Evolutionary conservation across 2,797 vertebrate genomes (phyloP), one percentile per base, ranked within the genome.

Genomic region (Sternarchorhynchus goeldii): DNA sequence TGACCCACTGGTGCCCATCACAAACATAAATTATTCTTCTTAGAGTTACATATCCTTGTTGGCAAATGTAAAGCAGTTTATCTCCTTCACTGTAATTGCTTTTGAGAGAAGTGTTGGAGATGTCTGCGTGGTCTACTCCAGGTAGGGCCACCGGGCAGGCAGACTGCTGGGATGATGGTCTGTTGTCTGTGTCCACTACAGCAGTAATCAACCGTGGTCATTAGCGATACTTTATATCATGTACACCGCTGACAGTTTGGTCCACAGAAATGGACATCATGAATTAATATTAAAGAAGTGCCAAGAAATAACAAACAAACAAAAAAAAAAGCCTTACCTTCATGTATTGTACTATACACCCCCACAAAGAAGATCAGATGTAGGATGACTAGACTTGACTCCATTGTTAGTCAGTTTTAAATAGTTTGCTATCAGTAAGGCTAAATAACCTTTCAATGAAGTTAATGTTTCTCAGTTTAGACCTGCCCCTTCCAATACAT

Each of bases 31-130:
- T 83, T 53, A 86, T 88, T 79, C 82, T 25, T 36, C 25, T 82
- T 10, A 59, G 75, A 20, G 89, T 86, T 68, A 63, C 18, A 29
- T 89, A 90, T 55, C 90, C 90, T 3, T 2, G 21, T 3, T 81
- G 60, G 67, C 91, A 92, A 2, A 0, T 55, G 41, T 87, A 90
- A 8, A 39, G 32, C 17, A 91, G 50, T 12, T 73, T 8, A 18
- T 89, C 5, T 71, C 80, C 87, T 16, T 4, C 0, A n/a, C 6
- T 29, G 72, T 92, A 91, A 12, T 34, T 64, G 0, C 2, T 10
- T 72, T 70, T 88, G 41, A 7, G 36, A 29, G 80, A 82, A 0
- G 10, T 39, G 5, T 71, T 58, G 4, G 75, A 76, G 58, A 89
- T 21, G 0, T 6, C 0, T 41, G 85, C 85, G 21, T 91, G 64